These are phyloP conservation scores for Balaeniceps rex DNA, from an alignment of 2,113 vertebrate species.

Conservation along the genomic window DNA sequence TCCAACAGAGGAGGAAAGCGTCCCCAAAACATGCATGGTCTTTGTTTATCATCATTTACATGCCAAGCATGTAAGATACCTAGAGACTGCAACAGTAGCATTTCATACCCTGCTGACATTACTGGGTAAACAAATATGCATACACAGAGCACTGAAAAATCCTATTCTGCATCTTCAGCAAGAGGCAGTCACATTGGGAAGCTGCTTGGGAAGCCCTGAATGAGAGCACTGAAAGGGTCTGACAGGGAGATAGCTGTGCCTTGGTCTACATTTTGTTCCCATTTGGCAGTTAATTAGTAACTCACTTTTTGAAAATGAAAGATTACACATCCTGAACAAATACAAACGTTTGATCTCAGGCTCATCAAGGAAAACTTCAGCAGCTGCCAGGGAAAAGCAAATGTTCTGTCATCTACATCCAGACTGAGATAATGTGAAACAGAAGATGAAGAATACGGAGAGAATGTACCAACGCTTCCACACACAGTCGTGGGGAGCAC, in stretches of 20 bases:
- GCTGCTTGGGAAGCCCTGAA: not conserved
- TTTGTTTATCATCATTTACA: not conserved
- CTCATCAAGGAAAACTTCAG: conserved; percentile 43
- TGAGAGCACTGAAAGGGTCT: not conserved
- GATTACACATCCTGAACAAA: conserved; percentile 47
- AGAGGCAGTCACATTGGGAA: not conserved
- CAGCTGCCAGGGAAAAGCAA: conserved; percentile 50
- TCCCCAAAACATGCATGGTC: not conserved
- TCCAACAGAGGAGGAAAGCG: not conserved
- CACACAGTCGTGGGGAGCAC: not conserved
- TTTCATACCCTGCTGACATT: not conserved
- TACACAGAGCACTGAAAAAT: not conserved
- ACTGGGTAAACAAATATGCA: not conserved
- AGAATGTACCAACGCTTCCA: not conserved
- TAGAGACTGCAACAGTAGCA: not conserved
- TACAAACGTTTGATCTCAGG: conserved; percentile 5
- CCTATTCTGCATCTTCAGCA: not conserved
- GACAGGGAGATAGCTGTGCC: not conserved
- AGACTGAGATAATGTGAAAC: conserved; percentile 40
- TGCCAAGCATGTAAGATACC: not conserved
- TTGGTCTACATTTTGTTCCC: conserved; percentile 11
- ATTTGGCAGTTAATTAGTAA: conserved; percentile 43
- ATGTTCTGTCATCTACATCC: conserved; percentile 40
- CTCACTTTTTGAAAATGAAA: conserved; percentile 35
- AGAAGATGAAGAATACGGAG: conserved; percentile 15